A percentile compares a stretch with the other conserved stretches of the same genome.
These are phyloP conservation scores for Hippolais icterina DNA, from an alignment of 2,113 vertebrate species.

Conservation along the genomic window DNA sequence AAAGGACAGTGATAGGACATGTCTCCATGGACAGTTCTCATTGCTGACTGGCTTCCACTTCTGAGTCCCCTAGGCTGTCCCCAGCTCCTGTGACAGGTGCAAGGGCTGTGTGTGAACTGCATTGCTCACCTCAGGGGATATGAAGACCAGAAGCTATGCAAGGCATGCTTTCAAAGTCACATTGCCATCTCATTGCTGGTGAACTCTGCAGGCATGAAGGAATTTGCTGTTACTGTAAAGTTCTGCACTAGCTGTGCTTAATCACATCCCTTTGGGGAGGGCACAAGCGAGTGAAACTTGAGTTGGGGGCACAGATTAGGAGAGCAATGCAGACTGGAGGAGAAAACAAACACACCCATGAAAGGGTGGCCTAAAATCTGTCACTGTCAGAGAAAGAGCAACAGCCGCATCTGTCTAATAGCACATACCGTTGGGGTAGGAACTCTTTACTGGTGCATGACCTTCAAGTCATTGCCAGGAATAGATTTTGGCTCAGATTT, in stretches of 20 bases:
- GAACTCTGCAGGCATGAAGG: neutral
- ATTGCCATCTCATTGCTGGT: neutral
- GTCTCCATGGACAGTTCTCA: neutral
- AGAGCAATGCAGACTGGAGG: conserved; percentile 16
- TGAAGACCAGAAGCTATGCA: neutral
- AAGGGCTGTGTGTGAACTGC: neutral
- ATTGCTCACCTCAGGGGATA: neutral
- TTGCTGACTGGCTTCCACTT: neutral
- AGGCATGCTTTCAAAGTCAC: neutral
- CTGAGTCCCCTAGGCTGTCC: neutral
- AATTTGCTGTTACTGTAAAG: conserved; percentile 15
- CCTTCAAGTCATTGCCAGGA: conserved; percentile 62
- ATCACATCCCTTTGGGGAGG: neutral
- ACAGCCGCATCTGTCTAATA: conserved; percentile 54
- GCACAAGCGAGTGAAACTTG: neutral
- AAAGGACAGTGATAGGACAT: neutral
- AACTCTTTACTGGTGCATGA: conserved; percentile 52
- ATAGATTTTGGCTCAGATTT: conserved; percentile 65
- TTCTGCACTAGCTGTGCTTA: neutral
- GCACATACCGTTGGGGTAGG: conserved; percentile 34
- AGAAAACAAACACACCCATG: conserved; percentile 56
- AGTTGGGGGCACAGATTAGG: conserved; percentile 17
- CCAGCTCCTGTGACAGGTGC: neutral
- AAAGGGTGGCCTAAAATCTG: conserved; percentile 45
- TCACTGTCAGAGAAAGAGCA: conserved; percentile 61